Conservation (phyloP, 2,113 vertebrate species). For the Galbula dea region DNA sequence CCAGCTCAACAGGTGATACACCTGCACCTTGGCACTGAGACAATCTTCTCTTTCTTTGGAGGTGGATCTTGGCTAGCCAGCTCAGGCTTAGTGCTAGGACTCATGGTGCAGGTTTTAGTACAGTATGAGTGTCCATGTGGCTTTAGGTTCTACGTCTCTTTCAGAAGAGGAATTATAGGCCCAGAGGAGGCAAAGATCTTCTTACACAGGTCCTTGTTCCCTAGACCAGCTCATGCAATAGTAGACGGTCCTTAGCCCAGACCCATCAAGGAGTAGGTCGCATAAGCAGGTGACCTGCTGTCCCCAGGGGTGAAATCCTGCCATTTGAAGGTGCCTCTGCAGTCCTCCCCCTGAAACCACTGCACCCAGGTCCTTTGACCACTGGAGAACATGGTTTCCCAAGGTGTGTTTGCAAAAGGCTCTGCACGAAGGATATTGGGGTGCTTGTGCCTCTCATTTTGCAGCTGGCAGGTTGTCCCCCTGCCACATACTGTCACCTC, state of each 20-base stretch:
- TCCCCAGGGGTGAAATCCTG: not conserved
- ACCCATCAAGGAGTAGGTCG: not conserved
- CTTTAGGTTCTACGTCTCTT: not conserved
- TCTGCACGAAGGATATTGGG: rapidly evolving
- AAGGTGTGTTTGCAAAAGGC: not conserved
- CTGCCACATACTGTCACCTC: not conserved
- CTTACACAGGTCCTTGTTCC: not conserved
- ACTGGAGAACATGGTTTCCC: not conserved
- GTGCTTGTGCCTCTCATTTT: not conserved
- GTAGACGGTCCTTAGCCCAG: not conserved
- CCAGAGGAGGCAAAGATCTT: not conserved
- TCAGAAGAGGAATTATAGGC: not conserved
- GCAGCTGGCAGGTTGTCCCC: not conserved
- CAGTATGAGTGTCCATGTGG: rapidly evolving
- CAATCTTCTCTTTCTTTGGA: not conserved
- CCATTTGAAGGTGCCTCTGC: not conserved
- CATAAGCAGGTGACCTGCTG: not conserved
- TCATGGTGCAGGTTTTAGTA: not conserved
- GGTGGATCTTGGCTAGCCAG: not conserved
- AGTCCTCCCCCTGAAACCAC: not conserved
- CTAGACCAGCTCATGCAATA: not conserved
- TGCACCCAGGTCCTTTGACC: not conserved
- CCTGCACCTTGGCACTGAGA: not conserved
- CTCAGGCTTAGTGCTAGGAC: not conserved
- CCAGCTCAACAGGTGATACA: not conserved